phyloP scores from a whole-genome alignment of 2,888 invertebrate species.

The Steinernema scapterisci region DNA sequence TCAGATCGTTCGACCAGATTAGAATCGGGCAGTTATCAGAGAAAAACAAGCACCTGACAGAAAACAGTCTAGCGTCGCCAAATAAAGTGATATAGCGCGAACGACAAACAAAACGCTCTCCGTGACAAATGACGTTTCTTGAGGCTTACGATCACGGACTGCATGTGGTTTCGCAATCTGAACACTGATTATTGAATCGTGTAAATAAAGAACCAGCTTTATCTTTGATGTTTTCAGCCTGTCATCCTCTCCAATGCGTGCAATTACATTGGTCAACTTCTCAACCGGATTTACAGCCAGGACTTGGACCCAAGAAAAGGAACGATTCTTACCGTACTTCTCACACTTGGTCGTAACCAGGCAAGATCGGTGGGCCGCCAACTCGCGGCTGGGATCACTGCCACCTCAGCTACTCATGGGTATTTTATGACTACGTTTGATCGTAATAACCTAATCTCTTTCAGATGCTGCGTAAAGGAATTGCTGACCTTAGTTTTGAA shows the following conservation, averaged over 20 bases:
- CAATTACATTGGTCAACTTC: slow-evolving; percentile 52
- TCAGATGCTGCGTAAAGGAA: slow-evolving; percentile 17
- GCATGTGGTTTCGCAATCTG: background rate
- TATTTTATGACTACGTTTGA: no score
- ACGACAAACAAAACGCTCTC: background rate
- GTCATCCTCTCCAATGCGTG: slow-evolving; percentile 52
- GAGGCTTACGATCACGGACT: background rate
- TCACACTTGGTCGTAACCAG: background rate
- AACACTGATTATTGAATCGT: background rate
- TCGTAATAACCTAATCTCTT: background rate
- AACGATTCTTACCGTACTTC: slow-evolving; percentile 3
- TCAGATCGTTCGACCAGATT: no score
- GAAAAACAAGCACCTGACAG: background rate
- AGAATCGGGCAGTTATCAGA: background rate
- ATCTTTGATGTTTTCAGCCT: slow-evolving; percentile 43
- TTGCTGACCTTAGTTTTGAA: slow-evolving; percentile 26
- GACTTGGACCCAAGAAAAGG: slow-evolving; percentile 21
- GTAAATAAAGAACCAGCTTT: background rate
- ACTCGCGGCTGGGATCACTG: slow-evolving; percentile 19
- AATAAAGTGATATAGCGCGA: background rate
- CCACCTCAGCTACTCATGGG: background rate
- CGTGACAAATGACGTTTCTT: background rate
- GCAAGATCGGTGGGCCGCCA: slow-evolving; percentile 32
- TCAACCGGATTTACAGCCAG: slow-evolving; percentile 38
- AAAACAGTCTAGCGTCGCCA: background rate